phyloP scores from a whole-genome alignment of 2,113 vertebrate species.

The human region DNA sequence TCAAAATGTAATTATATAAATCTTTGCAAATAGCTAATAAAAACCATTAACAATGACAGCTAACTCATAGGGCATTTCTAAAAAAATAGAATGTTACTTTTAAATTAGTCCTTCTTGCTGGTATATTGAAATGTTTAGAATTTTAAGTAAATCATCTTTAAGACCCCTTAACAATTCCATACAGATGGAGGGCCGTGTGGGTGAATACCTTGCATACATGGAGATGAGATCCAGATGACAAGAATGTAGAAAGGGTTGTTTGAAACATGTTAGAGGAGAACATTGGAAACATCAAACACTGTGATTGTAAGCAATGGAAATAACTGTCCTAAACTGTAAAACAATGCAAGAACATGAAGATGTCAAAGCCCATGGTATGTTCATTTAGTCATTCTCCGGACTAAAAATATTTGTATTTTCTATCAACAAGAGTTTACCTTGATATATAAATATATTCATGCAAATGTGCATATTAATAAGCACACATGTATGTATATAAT shows the following conservation, averaged over 20 bases:
- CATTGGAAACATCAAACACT: constrained; percentile 36
- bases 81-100: constrained; percentile 66
- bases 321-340: background rate
- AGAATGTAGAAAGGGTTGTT: constrained; percentile 4
- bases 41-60: constrained; percentile 55
- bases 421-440: background rate
- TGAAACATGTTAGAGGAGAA: constrained; percentile 51
- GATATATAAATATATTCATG: background rate
- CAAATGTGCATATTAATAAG: background rate
- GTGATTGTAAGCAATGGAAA: background rate
- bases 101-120: constrained; percentile 74
- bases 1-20: constrained; percentile 32
- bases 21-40: constrained; percentile 66
- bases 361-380: background rate
- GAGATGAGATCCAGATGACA: constrained; percentile 80
- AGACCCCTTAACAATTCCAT: constrained; percentile 75
- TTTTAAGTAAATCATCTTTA: constrained; percentile 80
- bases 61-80: constrained; percentile 55
- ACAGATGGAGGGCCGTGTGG: constrained; percentile 65
- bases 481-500: background rate
- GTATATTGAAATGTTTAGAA: constrained; percentile 74
- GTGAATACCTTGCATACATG: constrained; percentile 71
- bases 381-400: background rate
- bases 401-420: constrained; percentile 31
- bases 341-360: background rate